Conservation (phyloP, 2,113 vertebrate species). For the Phylloscopus trochilus region DNA sequence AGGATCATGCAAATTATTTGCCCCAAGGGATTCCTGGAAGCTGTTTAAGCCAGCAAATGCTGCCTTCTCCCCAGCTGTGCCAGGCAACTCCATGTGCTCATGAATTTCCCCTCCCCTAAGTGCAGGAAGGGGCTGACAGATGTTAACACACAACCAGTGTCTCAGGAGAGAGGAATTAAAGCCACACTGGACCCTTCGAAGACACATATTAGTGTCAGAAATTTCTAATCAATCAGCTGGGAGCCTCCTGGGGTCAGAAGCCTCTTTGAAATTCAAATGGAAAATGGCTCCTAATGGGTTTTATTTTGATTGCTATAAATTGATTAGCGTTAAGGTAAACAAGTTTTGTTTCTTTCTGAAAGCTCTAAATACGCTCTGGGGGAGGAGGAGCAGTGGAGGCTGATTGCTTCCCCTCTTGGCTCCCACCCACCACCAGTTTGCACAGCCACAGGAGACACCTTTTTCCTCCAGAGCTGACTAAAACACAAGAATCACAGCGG, state of each 20-base stretch:
- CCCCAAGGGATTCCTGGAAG: conserved; percentile 25
- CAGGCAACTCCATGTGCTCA: conserved; percentile 27
- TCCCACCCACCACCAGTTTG: not conserved
- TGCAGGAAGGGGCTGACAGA: conserved; percentile 64
- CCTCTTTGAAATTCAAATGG: conserved; percentile 62
- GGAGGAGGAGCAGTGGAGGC: not conserved
- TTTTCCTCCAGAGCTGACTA: not conserved
- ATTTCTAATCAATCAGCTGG: conserved; percentile 75
- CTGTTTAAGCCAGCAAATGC: conserved; percentile 56
- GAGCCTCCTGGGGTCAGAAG: conserved; percentile 68
- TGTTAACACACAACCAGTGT: conserved; percentile 64
- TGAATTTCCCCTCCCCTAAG: conserved; percentile 41
- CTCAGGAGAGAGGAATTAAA: conserved; percentile 65
- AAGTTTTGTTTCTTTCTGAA: conserved; percentile 63
- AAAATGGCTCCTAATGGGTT: conserved; percentile 72
- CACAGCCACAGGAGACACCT: not conserved
- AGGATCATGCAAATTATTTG: conserved; percentile 45
- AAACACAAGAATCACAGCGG: not conserved
- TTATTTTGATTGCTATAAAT: conserved; percentile 76
- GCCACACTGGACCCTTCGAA: conserved; percentile 57
- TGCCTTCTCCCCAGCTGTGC: conserved; percentile 63
- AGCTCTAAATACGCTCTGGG: conserved; percentile 53
- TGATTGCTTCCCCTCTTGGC: conserved; percentile 9
- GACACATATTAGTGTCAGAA: conserved; percentile 76
- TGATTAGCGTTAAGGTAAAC: conserved; percentile 67